Evolutionary conservation across 92 coral and sea anemone species (phyloP).

Genomic region (Palythoa grandis): DNA sequence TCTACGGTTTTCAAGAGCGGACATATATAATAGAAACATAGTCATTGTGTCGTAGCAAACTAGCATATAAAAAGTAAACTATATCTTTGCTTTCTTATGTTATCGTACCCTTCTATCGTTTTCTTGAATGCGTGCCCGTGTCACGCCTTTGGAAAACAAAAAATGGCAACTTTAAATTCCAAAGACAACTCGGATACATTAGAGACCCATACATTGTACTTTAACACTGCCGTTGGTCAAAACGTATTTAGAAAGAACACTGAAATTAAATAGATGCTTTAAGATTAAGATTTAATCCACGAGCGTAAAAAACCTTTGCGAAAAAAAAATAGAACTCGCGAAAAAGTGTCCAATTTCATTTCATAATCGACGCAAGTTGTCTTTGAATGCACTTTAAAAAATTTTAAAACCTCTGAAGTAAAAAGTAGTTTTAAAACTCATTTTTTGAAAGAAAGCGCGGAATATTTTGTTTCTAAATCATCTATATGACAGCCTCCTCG

Average conservation of each 20-base stretch:
- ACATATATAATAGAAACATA: too few relatives aligned
- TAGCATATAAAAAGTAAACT: neutral
- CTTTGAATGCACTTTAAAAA: neutral
- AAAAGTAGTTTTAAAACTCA: neutral
- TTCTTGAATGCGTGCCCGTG: neutral
- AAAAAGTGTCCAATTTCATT: neutral
- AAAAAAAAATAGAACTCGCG: neutral
- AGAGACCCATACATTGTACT: constrained; percentile 8
- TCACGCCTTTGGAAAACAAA: constrained; percentile 49
- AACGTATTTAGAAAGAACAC: constrained; percentile 1
- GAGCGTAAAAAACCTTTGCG: neutral
- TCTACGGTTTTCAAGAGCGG: too few relatives aligned
- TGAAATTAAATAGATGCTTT: neutral
- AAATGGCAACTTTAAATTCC: constrained; percentile 1
- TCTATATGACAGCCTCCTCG: constrained; percentile 16
- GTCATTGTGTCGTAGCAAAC: too few relatives aligned
- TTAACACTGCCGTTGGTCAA: neutral
- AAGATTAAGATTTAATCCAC: neutral
- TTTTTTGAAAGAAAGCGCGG: neutral
- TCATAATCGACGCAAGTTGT: neutral
- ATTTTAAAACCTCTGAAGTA: neutral
- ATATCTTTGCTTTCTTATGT: neutral
- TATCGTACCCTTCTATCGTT: neutral
- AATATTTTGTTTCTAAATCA: neutral
- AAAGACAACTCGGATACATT: neutral